Conservation (phyloP, 2,888 invertebrate genomes). For the Eupithecia inturbata region DNA sequence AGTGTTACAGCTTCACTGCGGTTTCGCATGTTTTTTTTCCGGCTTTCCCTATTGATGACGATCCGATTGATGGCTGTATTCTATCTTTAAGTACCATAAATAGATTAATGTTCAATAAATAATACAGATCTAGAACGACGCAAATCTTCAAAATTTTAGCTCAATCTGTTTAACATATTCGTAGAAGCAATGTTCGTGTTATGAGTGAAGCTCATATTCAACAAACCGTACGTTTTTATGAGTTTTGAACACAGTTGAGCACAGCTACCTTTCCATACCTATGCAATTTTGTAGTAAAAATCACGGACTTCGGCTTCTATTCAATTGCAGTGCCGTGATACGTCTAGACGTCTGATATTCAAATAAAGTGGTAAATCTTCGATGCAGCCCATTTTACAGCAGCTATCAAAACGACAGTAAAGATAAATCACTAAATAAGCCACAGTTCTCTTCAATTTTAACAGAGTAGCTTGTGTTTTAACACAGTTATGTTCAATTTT, state of each 20-base stretch:
- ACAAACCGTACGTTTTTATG: not conserved
- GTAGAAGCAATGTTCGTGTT: no score
- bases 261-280: not conserved
- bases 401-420: conserved; percentile 28
- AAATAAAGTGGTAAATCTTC: conserved; percentile 25
- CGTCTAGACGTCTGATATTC: conserved; percentile 34
- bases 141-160: no score
- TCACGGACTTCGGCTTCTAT: conserved; percentile 1
- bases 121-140: no score
- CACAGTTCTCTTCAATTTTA: not conserved
- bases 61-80: no score
- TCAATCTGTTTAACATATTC: no score
- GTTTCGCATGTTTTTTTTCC: no score
- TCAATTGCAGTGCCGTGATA: conserved; percentile 22
- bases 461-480: not conserved
- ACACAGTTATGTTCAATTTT: no score
- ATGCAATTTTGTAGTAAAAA: not conserved
- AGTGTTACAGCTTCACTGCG: no score
- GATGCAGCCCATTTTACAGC: conserved; percentile 30
- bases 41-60: no score
- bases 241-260: not conserved
- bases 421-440: conserved; percentile 16
- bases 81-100: no score
- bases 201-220: no score
- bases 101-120: no score